Base-by-base conservation (phyloP, 2,113 vertebrate genomes). In the Larimichthys crocea region DNA sequence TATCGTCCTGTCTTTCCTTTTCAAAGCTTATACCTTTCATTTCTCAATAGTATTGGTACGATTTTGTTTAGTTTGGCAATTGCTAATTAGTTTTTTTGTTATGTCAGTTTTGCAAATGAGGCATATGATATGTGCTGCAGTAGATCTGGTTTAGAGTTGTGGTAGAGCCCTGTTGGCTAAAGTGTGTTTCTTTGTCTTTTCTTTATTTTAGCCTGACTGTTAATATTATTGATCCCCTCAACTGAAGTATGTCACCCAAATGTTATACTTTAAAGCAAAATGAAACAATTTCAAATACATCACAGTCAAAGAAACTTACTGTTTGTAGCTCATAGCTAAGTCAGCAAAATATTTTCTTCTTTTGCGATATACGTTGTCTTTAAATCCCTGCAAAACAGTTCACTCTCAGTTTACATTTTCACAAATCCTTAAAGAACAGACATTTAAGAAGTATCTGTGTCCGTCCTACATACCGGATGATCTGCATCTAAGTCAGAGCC, bases 261-360 rank as follows among this genome's bases (percentile, higher is more conserved):
- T 50, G 42, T 15, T 5, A 16, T 16, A 16, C 6, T n/a, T 75
- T 17, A 55, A 29, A 56, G 22, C 16, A 44, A 46, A 56, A 55
- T 20, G 1, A n/a, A 56, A 42, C 20, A 4, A 12, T 35, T 76
- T 19, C 40, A 22, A 46, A 24, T 29, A n/a, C 15, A 50, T 59
- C 1, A 12, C 46, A 52, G 29, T 52, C 16, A 53, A 56, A 56
- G 10, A 22, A 59, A 94, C 97, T 95, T 95, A 99, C 97, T 97
- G 93, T 94, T 95, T 98, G 88, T 97, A 98, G 90, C 91, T 96
- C 94, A 97, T 96, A 57, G 97, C 97, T 93, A 98, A 80, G 84
- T 99, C 97, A 80, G 96, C 96, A 93, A 99, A 99, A 88, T 98
- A 96, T 88, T 97, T 97, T 19, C 97, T 91, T 78, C 97, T 96